Evolutionary conservation across 2,888 invertebrate genomes (phyloP), one percentile per base, ranked within the genome.

Genomic region (Sarcophaga rosellei): DNA sequence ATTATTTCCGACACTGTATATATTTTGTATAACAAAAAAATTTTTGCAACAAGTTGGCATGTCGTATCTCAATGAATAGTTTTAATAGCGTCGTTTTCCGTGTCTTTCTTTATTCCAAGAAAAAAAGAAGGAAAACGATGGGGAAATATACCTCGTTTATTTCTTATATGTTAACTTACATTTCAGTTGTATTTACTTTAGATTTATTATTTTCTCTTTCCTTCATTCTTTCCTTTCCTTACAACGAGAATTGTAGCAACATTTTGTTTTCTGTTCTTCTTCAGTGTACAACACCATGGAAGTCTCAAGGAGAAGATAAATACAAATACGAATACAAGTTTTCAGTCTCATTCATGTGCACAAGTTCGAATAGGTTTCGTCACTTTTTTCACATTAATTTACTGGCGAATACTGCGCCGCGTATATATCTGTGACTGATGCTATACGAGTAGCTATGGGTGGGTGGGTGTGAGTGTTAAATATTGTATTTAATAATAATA

Each of bases 31-130:
- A 35, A 35, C 1, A 35, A 35, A 10, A 35, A 8, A 73, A 45
- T 85, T 84, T 81, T 85, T 88, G 89, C 89, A 87, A 90, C 90
- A 90, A 90, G 89, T 90, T 89, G 87, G 88, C 89, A 88, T 89
- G 90, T 90, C 88, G 88, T 89, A 88, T 88, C 88, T 88, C 88
- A 88, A 88, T 85, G 82, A 86, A 75, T 62, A 90, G 89, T 89
- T 89, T 89, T 10, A 17, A n/a, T 61, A 61, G 90, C 73, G 35
- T 35, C 21, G 17, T 11, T 73, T 66, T 23, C 5, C 3, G 70
- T 63, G 57, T 84, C 23, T 78, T 78, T 63, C 20, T 45, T 62
- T 68, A 4, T 68, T 35, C 1, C 35, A 35, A 35, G 8, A 35
- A 35, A 8, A 35, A 35, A 35, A 35, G 10, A 35, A 35, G 1